Conservation (phyloP, 1,140 invertebrate genomes). For the Drosophila sp. region DNA sequence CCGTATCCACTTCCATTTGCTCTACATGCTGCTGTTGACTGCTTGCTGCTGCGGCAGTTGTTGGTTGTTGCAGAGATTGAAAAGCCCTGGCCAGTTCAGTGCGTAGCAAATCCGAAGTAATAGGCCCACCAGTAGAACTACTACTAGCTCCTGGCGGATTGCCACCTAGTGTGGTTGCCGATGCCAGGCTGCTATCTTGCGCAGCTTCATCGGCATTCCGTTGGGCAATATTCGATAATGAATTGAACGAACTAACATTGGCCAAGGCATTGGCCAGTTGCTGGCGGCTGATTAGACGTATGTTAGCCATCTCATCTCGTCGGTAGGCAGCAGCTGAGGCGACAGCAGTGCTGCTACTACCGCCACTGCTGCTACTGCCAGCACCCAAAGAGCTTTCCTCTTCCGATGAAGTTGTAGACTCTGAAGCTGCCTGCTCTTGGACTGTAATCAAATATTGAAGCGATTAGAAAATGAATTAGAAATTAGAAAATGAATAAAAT, state of each 20-base stretch:
- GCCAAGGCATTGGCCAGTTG: slow-evolving; percentile 74
- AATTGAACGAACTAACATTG: slow-evolving; percentile 73
- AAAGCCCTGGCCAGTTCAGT: slow-evolving; percentile 68
- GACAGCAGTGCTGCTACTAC: slow-evolving; percentile 56
- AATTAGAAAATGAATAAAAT: background rate
- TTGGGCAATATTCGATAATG: slow-evolving; percentile 77
- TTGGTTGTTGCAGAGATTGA: slow-evolving; percentile 57
- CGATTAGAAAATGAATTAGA: background rate
- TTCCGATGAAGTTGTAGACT: slow-evolving; percentile 77
- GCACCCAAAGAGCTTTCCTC: slow-evolving; percentile 78
- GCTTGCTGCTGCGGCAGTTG: slow-evolving; percentile 39
- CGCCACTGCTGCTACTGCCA: slow-evolving; percentile 73
- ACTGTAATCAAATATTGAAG: slow-evolving; percentile 37
- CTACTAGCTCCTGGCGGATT: slow-evolving; percentile 17
- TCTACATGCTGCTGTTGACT: slow-evolving; percentile 35
- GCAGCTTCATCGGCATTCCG: slow-evolving; percentile 64
- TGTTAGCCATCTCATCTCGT: slow-evolving; percentile 68
- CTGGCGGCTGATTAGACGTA: slow-evolving; percentile 78
- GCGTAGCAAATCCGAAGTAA: slow-evolving; percentile 65
- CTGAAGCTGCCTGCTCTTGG: slow-evolving; percentile 75
- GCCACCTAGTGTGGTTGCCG: background rate
- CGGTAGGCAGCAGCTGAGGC: slow-evolving; percentile 50
- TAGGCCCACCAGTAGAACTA: slow-evolving; percentile 35
- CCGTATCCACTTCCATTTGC: slow-evolving; percentile 60
- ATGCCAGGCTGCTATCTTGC: slow-evolving; percentile 34